Evolutionary conservation across 2,113 vertebrate genomes (phyloP), one percentile per base, ranked within the genome.

Genomic region (Proterorhinus semilunaris): DNA sequence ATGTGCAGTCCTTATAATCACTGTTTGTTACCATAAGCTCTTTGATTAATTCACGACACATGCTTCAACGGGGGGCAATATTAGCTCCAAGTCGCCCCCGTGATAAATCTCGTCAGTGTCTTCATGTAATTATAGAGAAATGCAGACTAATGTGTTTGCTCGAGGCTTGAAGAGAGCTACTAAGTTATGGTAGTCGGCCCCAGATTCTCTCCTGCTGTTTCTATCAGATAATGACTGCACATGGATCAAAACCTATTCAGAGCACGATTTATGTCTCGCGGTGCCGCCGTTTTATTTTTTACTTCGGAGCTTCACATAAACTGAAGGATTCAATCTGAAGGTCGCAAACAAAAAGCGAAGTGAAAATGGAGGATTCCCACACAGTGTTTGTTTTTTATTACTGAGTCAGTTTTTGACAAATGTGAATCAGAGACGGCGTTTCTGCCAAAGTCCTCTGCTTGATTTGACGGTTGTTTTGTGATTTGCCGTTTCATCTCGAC

Each of bases 81-180:
- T 55, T 49, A 62, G 47, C 65, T 21, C 15, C 0, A 13, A 58
- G 59, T 54, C 44, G 8, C 42, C 21, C 21, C 8, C 10, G 42
- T 59, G 71, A 82, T 78, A 46, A 74, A 85, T 43, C 52, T 54
- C 51, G 66, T 76, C 46, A 71, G 11, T 71, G 21, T 66, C 65
- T 42, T 72, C 65, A 71, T 72, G 66, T 66, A 49, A 73, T 80
- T 76, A 64, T 65, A 63, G 48, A 51, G 45, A 80, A 73, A 66
- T 50, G 77, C 7, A 68, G 57, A 67, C 45, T 63, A 51, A 72
- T 72, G 74, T 42, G 17, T 72, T 65, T 68, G 48, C 71, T 63
- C 47, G 57, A 69, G 62, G 76, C 52, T 13, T 70, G 15, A 58
- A 50, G 10, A 66, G 71, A 65, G 48, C 49, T 50, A 54, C 75